Evolutionary conservation across 2,888 invertebrate genomes (phyloP), one percentile per base, ranked within the genome.

Genomic region (Zaprionus bogoriensis): DNA sequence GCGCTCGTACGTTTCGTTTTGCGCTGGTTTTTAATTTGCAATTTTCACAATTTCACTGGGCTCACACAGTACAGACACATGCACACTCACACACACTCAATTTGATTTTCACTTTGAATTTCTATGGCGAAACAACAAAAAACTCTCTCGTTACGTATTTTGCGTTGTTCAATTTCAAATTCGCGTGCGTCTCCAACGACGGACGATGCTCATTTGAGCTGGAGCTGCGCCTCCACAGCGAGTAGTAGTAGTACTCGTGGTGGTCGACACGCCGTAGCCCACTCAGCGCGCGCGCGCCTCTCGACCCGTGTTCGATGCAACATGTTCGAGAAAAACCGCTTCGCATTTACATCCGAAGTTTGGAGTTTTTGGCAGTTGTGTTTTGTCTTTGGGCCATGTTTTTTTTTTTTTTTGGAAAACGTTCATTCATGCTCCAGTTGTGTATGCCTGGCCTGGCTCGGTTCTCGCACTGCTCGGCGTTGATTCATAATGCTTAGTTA

Each of bases 151-250:
- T 51, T 57, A 67, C 53, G 61, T 59, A 47, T 47, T 47, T 38
- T 45, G 69, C 69, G 48, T 41, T 45, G 54, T 27, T 5, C 52
- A 60, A 69, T 73, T 79, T 44, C 10, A 69, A 70, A 83, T 84
- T 87, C 87, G 85, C 81, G 85, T 83, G 77, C 73, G 68, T 73
- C 75, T 80, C 77, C 68, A 80, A 63, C 87, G 82, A 47, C 87
- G 69, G 63, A 51, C 82, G 67, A 41, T 68, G 67, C 47, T 76
- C 82, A 71, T 78, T 74, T 83, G 87, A 80, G 80, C 67, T 52
- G 51, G 6, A 14, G 47, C 3, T 41, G 53, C 38, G 32, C 47
- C 61, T 32, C 55, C 62, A 67, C 57, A 14, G 52, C 53, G 50
- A 53, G 19, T 46, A 67, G 47, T 20, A 39, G 51, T 4, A 25